Evolutionary conservation across 2,797 vertebrate genomes (phyloP).

Genomic region (Alosa sapidissima): DNA sequence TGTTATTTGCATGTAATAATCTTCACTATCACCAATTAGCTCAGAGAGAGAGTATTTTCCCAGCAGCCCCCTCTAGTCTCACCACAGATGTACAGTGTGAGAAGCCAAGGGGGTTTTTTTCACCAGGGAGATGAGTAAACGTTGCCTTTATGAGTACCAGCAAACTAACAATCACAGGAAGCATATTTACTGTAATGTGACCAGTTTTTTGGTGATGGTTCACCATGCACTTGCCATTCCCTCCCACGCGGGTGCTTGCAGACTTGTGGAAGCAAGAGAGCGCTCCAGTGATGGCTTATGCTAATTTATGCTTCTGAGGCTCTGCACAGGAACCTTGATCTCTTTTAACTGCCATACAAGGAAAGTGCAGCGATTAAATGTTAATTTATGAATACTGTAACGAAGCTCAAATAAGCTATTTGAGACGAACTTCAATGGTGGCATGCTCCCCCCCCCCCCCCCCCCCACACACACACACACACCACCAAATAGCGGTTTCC

Average conservation of each 20-base stretch:
- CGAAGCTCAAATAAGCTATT: neutral
- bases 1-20: neutral
- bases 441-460: neutral
- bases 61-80: neutral
- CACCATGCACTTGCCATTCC: neutral
- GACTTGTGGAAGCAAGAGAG: neutral
- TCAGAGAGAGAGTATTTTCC: neutral
- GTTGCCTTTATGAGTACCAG: neutral
- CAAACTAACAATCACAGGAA: neutral
- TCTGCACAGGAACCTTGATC: neutral
- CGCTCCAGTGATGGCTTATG: neutral
- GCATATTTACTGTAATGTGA: neutral
- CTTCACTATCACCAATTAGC: neutral
- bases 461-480: too few species aligned
- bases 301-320: slow-evolving; percentile 11
- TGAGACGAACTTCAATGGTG: neutral
- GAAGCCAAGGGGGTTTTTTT: neutral
- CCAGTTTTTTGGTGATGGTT: neutral
- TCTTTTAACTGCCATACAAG: slow-evolving; percentile 8
- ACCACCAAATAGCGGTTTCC: neutral
- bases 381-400: slow-evolving; percentile 19
- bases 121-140: neutral
- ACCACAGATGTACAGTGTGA: neutral
- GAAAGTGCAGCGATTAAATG: slow-evolving; percentile 17
- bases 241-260: neutral